Base-by-base conservation (phyloP, 2,888 invertebrate species). In the Scrobipalpa costella region DNA sequence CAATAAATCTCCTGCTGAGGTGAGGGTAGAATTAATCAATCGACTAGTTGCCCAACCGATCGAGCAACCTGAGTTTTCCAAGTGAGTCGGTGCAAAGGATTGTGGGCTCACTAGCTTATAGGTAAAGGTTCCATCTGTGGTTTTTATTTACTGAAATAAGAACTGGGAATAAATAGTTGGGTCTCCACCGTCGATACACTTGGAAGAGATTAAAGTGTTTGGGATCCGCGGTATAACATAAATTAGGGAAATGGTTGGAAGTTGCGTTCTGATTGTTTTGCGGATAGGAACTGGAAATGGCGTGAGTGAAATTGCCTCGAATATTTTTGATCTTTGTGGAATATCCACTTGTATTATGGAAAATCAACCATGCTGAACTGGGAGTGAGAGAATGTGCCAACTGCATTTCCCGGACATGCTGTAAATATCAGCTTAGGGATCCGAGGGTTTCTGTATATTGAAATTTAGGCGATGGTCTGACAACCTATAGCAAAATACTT, bases 1-100 rank as follows among this genome's bases (percentile, higher is more conserved):
- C 89, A 88, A 91, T 91, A 91, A 91, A 91, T 92, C 89, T 91
- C 84, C 78, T 85, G 84, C 85, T 81, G 84, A 88, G 86, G 90
- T 88, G 88, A 90, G 90, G 90, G 90, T 84, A 87, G 90, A 89
- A 90, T 33, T 36, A 61, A 78, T 89, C 79, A 78, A 68, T 68
- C 73, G 85, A 90, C 83, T 75, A 73, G 84, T 91, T 77, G 81
- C 68, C 67, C 78, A 81, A 90, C 58, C 0, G 13, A 33, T 60
- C 60, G 5, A 60, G 85, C 77, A 81, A 34, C 33, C 8, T 8
- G 6, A 11, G n/a, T 40, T 55, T 11, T 34, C 9, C 71, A 67
- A 69, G 71, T 64, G 62, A 62, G 63, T 65, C 64, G 58, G 65
- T 66, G 57, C 74, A 73, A 67, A 71, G 73, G 70, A 85, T 80